These are phyloP conservation scores for Saimiri boliviensis DNA, from an alignment of 2,113 vertebrate species.

Conservation along the genomic window DNA sequence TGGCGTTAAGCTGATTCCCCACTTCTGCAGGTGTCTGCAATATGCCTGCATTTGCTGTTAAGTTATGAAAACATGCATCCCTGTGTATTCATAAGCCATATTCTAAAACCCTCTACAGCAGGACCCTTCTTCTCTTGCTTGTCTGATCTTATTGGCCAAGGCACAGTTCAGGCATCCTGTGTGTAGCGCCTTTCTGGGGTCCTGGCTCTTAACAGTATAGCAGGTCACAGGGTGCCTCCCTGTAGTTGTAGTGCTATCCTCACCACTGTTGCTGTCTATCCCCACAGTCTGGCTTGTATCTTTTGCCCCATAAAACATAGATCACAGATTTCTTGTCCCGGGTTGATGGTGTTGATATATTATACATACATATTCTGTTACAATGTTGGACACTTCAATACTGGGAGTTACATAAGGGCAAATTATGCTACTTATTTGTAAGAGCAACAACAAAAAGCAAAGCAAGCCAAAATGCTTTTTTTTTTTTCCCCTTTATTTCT, in stretches of 20 bases:
- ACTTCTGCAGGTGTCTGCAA: too few relatives aligned
- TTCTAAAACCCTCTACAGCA: not conserved
- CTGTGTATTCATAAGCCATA: not conserved
- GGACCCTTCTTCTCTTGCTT: not conserved
- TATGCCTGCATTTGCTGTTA: too few relatives aligned
- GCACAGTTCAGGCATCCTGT: rapidly evolving
- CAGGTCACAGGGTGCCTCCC: not conserved
- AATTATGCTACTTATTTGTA: not conserved
- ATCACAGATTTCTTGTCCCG: not conserved
- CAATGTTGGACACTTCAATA: not conserved
- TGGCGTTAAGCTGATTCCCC: too few relatives aligned
- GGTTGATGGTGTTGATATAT: not conserved
- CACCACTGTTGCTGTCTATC: rapidly evolving
- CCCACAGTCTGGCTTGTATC: rapidly evolving
- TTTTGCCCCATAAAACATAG: not conserved
- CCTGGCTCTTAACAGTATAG: not conserved
- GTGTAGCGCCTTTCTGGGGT: not conserved
- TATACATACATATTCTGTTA: too few relatives aligned
- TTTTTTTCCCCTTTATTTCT: not conserved
- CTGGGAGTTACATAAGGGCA: not conserved
- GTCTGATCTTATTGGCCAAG: not conserved
- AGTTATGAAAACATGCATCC: not conserved
- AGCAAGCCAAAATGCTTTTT: not conserved
- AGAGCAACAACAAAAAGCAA: not conserved
- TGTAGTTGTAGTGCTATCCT: not conserved